Percentiles rank a stretch among this genome's conserved stretches.
Evolutionary conservation across 2,113 vertebrate genomes (phyloP).

Genomic region (Onychostruthus taczanowskii): DNA sequence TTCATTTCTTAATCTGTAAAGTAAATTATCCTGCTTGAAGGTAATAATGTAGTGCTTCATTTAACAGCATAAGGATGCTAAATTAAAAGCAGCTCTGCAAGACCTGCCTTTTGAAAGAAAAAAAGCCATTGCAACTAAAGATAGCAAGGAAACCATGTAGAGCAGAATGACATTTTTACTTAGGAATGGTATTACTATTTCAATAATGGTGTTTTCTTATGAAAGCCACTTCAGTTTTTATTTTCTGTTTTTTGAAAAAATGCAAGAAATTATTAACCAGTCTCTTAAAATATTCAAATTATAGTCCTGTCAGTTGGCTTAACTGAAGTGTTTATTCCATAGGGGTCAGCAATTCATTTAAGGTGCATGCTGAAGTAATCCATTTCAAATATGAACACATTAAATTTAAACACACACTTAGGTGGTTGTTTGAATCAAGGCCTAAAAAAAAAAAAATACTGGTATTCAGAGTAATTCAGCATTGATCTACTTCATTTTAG

Average conservation of each 20-base stretch:
- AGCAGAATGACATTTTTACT: background rate
- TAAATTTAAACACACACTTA: background rate
- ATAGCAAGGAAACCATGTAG: background rate
- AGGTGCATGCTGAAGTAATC: background rate
- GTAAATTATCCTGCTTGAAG: constrained; percentile 27
- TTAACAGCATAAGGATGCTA: constrained; percentile 41
- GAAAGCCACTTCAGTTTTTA: background rate
- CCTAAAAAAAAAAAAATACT: background rate
- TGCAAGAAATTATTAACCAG: background rate
- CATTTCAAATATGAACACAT: background rate
- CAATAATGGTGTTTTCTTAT: background rate
- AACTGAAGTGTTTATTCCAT: background rate
- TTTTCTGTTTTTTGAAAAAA: background rate
- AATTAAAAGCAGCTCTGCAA: constrained; percentile 29
- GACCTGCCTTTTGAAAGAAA: background rate
- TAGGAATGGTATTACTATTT: background rate
- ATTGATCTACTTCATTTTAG: constrained; percentile 69
- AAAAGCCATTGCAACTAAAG: background rate
- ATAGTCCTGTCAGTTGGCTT: background rate
- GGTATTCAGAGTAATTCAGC: background rate
- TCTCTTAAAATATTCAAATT: background rate
- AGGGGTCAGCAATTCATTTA: background rate
- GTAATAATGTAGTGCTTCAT: constrained; percentile 29
- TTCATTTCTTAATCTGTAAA: constrained; percentile 52
- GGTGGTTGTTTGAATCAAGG: background rate